Percentiles rank a stretch among this genome's conserved stretches.
Conservation (phyloP, 1,140 invertebrate species). For the Lysiphlebus fabarum region DNA sequence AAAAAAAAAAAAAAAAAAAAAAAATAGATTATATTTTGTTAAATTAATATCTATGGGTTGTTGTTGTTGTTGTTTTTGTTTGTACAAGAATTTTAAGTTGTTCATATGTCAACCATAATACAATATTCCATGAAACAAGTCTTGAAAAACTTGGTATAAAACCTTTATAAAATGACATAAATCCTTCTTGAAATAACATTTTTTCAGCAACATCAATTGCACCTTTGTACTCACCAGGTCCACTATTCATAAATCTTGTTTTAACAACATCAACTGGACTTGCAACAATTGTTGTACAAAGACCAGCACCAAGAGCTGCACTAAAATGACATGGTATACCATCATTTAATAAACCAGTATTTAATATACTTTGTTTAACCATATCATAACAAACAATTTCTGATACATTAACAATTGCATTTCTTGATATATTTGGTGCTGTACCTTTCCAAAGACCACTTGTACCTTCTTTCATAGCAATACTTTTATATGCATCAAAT, state of each 20-base stretch:
- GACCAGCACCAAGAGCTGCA: slow-evolving; percentile 64
- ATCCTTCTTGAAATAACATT: slow-evolving; percentile 63
- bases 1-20: too few relatives aligned
- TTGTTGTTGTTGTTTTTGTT: too few relatives aligned
- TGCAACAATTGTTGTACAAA: slow-evolving; percentile 64
- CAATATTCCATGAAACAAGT: slow-evolving; percentile 71
- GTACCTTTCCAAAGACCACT: slow-evolving; percentile 70
- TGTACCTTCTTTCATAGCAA: slow-evolving; percentile 61
- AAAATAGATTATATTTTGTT: too few relatives aligned
- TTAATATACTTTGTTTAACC: slow-evolving; percentile 64
- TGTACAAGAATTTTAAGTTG: slow-evolving; percentile 69
- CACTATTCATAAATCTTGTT: slow-evolving; percentile 70
- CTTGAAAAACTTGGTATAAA: slow-evolving; percentile 68
- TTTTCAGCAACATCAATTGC: slow-evolving; percentile 62
- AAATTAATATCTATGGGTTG: too few relatives aligned
- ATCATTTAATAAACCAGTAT: slow-evolving; percentile 58
- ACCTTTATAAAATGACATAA: slow-evolving; percentile 61
- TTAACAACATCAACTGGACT: slow-evolving; percentile 71
- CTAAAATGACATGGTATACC: slow-evolving; percentile 66
- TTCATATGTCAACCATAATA: slow-evolving; percentile 71
- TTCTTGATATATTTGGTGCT: slow-evolving; percentile 66
- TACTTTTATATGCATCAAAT: slow-evolving; percentile 63
- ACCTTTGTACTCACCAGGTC: slow-evolving; percentile 62
- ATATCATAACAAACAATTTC: slow-evolving; percentile 75
- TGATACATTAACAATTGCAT: slow-evolving; percentile 69